These are phyloP conservation scores for Cistogaster globosa DNA, from an alignment of 2,888 invertebrate species.

Conservation along the genomic window DNA sequence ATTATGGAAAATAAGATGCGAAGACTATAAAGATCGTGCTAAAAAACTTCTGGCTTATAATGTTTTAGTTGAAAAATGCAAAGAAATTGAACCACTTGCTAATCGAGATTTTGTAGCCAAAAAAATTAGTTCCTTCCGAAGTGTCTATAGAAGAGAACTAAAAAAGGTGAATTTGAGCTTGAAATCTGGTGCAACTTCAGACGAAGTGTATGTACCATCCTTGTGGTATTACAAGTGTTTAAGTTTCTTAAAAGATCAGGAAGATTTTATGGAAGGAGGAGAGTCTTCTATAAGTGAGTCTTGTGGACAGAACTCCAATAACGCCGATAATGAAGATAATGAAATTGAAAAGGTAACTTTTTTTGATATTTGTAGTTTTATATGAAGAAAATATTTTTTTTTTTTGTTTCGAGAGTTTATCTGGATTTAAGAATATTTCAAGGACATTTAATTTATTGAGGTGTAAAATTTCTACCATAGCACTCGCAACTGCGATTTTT, in stretches of 20 bases:
- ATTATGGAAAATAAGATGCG: constrained; percentile 4
- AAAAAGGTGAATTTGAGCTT: background rate
- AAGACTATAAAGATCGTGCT: background rate
- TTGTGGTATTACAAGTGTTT: constrained; percentile 14
- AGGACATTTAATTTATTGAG: too few relatives aligned
- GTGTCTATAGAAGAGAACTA: background rate
- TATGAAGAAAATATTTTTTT: too few relatives aligned
- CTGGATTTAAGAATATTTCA: too few relatives aligned
- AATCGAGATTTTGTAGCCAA: background rate
- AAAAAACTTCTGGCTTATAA: background rate
- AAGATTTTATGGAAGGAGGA: background rate
- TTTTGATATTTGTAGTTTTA: too few relatives aligned
- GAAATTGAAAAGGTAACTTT: background rate
- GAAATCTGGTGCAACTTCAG: too few relatives aligned
- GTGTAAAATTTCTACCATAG: too few relatives aligned
- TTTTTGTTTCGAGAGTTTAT: too few relatives aligned
- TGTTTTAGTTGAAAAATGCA: constrained; percentile 5
- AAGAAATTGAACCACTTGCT: background rate
- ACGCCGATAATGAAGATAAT: background rate
- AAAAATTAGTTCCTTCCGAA: constrained; percentile 8
- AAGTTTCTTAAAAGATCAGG: constrained; percentile 9
- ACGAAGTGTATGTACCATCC: background rate
- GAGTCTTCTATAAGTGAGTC: background rate
- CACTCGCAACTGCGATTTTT: too few relatives aligned
- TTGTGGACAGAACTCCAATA: background rate